These are phyloP conservation scores for Odocoileus hemionus DNA, from an alignment of 2,113 vertebrate genomes.

Conservation along the genomic window DNA sequence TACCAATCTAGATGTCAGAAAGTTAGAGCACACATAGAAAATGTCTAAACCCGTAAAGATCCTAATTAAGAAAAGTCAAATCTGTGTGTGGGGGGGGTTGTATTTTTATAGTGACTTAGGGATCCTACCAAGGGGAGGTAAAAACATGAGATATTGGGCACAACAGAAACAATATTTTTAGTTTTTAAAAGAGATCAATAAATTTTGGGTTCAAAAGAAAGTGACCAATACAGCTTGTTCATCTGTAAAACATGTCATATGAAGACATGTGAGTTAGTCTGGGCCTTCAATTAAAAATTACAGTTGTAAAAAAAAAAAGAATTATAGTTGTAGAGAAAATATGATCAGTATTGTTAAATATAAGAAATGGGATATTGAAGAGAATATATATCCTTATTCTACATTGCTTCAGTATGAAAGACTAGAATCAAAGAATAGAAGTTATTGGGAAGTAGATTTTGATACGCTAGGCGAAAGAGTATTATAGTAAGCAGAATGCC, in stretches of 20 bases:
- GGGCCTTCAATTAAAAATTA: not conserved
- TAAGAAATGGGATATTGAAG: not conserved
- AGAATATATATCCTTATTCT: not conserved
- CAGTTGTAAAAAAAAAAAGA: not conserved
- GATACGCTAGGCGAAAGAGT: not conserved
- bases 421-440: not conserved
- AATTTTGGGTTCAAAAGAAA: not conserved
- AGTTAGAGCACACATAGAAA: not conserved
- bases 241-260: not conserved
- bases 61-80: not conserved
- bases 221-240: not conserved
- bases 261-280: not conserved
- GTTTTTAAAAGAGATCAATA: constrained; percentile 16
- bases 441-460: not conserved
- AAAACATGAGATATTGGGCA: not conserved
- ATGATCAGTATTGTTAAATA: constrained; percentile 5
- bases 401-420: not conserved
- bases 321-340: constrained; percentile 9
- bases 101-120: not conserved
- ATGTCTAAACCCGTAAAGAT: not conserved
- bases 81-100: not conserved
- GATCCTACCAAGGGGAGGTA: not conserved
- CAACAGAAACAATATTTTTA: not conserved
- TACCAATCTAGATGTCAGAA: not conserved
- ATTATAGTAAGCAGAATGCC: not conserved